Conservation (phyloP, 2,888 invertebrate species). For the Hipparchia semele region DNA sequence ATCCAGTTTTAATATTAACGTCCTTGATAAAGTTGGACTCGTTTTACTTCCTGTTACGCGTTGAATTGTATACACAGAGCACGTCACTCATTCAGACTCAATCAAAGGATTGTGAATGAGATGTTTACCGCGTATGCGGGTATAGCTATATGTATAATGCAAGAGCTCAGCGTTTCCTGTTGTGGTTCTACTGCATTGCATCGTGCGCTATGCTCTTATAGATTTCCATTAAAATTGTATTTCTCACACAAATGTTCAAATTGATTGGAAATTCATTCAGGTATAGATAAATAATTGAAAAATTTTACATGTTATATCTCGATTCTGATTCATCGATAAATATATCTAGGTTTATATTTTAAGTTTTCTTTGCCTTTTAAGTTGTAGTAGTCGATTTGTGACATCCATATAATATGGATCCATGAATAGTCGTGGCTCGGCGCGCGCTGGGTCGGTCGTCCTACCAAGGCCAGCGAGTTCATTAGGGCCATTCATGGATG, state of each 20-base stretch:
- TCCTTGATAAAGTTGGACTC: constrained; percentile 76
- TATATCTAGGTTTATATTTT: constrained; percentile 9
- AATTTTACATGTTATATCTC: background rate
- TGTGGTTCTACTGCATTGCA: constrained; percentile 46
- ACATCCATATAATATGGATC: constrained; percentile 41
- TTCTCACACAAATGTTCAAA: constrained; percentile 22
- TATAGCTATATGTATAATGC: constrained; percentile 53
- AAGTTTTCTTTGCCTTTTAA: constrained; percentile 10
- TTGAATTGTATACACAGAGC: constrained; percentile 73
- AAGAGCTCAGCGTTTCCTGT: constrained; percentile 67
- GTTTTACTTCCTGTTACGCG: constrained; percentile 76
- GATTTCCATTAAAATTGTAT: constrained; percentile 32
- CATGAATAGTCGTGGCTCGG: constrained; percentile 43
- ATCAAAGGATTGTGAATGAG: constrained; percentile 80
- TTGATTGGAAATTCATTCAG: background rate
- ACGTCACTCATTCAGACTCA: constrained; percentile 79
- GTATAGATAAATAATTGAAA: background rate
- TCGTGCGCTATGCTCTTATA: constrained; percentile 26
- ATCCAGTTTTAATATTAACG: constrained; percentile 66
- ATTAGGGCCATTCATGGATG: constrained; percentile 81
- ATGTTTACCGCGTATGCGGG: constrained; percentile 67
- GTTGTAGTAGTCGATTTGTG: constrained; percentile 35
- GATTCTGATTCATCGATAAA: constrained; percentile 11
- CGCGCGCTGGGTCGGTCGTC: constrained; percentile 55
- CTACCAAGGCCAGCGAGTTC: constrained; percentile 79